Evolutionary conservation across 2,113 vertebrate species (phyloP), one percentile per base, ranked within the genome.

Genomic region (Ammodytes dubius): DNA sequence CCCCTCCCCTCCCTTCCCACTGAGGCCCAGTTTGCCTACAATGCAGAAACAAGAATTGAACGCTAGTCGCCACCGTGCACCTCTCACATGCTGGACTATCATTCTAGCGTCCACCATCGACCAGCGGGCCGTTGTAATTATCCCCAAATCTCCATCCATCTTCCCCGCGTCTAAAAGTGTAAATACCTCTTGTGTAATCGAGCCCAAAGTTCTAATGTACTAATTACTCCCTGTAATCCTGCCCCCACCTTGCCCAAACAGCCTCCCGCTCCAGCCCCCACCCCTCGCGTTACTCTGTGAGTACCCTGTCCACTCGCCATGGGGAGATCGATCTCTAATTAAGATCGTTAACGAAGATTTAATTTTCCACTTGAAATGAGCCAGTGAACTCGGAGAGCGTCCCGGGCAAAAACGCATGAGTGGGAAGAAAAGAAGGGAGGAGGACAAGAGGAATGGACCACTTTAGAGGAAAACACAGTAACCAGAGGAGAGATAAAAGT

Each of bases 341-440:
- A 95, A 95, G 94, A 95, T 95, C 88, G 90, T 93, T 94, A 95
- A 95, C 94, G 94, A 94, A 95, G 94, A 95, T 95, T 95, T 93
- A 89, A 95, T 95, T 95, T 94, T 93, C 90, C 90, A 91, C 92
- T 91, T 93, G 85, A 89, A 93, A 92, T 85, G 88, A 93, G 86
- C 86, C 85, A 83, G 53, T 76, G 85, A 90, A 81, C 89, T 90
- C 82, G 17, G 10, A 76, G 69, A 86, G 86, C 72, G 77, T 83
- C 79, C 74, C n/a, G 43, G 82, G 86, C 17, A 74, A 69, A 27
- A 76, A 84, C 53, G 80, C 84, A 80, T 43, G 78, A 63, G 84
- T 27, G 42, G 42, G 76, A 57, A 42, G 11, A 9, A 5, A 50
- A 43, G 40, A n/a, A 17, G 53, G 57, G 9, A 9, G 58, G 17